Percentiles rank a stretch among this genome's conserved stretches.
Evolutionary conservation across 1,140 invertebrate genomes (phyloP).

Genomic region (Euglossa dilemma): DNA sequence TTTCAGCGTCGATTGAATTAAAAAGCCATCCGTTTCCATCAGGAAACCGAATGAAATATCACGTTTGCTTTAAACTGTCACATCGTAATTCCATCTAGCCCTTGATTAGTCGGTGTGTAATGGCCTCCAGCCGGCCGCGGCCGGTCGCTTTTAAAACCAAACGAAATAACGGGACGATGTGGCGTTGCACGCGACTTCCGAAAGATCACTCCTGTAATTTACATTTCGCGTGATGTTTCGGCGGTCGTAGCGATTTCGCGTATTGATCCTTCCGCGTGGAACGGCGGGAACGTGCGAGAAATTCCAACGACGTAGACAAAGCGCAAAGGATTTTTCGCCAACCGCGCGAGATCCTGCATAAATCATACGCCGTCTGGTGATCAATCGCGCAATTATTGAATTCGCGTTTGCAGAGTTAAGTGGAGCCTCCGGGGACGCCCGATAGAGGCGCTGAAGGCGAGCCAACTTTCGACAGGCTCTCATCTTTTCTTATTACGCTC

Average conservation of each 20-base stretch:
- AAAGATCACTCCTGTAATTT: slow-evolving; percentile 4
- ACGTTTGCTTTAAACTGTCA: not conserved
- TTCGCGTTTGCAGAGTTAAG: not conserved
- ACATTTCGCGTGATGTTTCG: not conserved
- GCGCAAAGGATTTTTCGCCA: not conserved
- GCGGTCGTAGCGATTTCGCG: not conserved
- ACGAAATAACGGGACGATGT: not conserved
- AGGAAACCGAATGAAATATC: not conserved
- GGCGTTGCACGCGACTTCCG: not conserved
- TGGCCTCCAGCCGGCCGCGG: not conserved
- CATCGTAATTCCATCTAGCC: not conserved
- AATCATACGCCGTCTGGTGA: not conserved
- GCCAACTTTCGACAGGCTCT: not conserved
- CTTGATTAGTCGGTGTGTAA: not conserved
- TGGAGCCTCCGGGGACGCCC: no score
- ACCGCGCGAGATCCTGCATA: not conserved
- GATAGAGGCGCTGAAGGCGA: not conserved
- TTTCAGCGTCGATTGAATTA: not conserved
- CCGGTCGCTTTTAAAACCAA: not conserved
- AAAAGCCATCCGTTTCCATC: not conserved
- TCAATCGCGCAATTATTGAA: not conserved
- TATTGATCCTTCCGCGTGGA: slow-evolving; percentile 3
- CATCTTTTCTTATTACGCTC: not conserved
- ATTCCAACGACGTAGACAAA: not conserved
- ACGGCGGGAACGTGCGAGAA: not conserved